Percentiles rank a stretch among this genome's conserved stretches.
Conservation (phyloP, 2,888 invertebrate species). For the Argynnis bischoffii region DNA sequence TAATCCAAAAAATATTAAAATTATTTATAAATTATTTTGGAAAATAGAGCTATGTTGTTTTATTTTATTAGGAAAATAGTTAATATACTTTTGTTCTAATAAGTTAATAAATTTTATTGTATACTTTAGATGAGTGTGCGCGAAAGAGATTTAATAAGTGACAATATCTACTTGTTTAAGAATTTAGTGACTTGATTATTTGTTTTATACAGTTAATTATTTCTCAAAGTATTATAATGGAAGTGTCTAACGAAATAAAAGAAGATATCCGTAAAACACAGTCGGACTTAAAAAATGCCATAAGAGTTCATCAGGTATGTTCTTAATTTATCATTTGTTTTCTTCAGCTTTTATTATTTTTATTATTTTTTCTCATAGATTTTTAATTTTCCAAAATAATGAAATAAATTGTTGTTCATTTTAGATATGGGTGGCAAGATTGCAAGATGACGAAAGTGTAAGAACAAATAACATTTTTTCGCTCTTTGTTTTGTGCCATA, state of each 20-base stretch:
- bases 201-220: slow-evolving; percentile 1
- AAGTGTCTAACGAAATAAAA: slow-evolving; percentile 84
- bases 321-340: slow-evolving; percentile 20
- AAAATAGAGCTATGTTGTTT: too few species aligned
- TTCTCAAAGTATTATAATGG: slow-evolving; percentile 59
- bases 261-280: slow-evolving; percentile 84
- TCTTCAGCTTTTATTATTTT: background rate
- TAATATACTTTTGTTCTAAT: too few species aligned
- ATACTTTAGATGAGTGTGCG: too few species aligned
- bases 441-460: slow-evolving; percentile 82
- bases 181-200: slow-evolving; percentile 2
- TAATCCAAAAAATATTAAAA: too few species aligned
- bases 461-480: slow-evolving; percentile 33
- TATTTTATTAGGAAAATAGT: too few species aligned
- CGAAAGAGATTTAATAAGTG: background rate
- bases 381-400: slow-evolving; percentile 21
- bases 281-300: slow-evolving; percentile 83
- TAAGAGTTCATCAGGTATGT: slow-evolving; percentile 84
- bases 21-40: too few species aligned
- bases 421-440: slow-evolving; percentile 81
- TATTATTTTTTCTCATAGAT: slow-evolving; percentile 13
- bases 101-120: too few species aligned
- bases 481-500: slow-evolving; percentile 24
- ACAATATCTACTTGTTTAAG: background rate
- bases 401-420: slow-evolving; percentile 44